Percentiles rank a stretch among this genome's conserved stretches.
Conservation (phyloP, 2,797 vertebrate genomes). For the Bufotes viridis region DNA sequence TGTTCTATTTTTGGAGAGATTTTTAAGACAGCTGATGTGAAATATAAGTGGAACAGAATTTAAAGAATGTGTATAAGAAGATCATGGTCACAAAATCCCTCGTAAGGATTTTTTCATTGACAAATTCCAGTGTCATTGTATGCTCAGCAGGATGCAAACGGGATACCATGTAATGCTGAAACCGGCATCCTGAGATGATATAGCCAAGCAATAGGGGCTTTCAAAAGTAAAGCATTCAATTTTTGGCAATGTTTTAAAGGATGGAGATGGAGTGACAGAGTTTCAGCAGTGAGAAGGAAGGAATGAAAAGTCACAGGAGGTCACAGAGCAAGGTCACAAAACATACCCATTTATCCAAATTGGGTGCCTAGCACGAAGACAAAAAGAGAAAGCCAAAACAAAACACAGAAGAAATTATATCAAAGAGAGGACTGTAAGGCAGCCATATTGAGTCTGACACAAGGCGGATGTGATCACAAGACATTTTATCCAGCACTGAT, state of each 20-base stretch:
- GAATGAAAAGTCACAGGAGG: conserved; percentile 52
- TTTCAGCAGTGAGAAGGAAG: conserved; percentile 37
- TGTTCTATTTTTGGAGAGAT: conserved; percentile 42
- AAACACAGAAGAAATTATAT: conserved; percentile 57
- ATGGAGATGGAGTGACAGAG: conserved; percentile 47
- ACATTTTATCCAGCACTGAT: conserved; percentile 14
- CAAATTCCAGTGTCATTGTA: conserved; percentile 22
- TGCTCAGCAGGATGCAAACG: not conserved
- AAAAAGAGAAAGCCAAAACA: conserved; percentile 63
- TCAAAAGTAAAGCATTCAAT: too few relatives aligned
- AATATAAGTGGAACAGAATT: conserved; percentile 34
- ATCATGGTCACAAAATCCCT: conserved; percentile 27
- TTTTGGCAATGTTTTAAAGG: not conserved
- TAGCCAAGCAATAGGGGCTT: not conserved
- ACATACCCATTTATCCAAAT: conserved; percentile 81
- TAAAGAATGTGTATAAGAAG: conserved; percentile 8
- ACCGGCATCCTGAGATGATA: not conserved
- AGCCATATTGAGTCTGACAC: conserved; percentile 17
- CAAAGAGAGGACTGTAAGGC: conserved; percentile 39
- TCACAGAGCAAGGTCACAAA: conserved; percentile 66
- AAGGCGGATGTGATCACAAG: conserved; percentile 12
- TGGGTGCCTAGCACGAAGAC: conserved; percentile 71
- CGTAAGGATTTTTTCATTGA: conserved; percentile 12
- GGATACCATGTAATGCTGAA: conserved; percentile 26
- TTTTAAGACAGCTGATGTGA: conserved; percentile 42